phyloP scores from a whole-genome alignment of 2,888 invertebrate genomes.

The Strigamia crassipes region DNA sequence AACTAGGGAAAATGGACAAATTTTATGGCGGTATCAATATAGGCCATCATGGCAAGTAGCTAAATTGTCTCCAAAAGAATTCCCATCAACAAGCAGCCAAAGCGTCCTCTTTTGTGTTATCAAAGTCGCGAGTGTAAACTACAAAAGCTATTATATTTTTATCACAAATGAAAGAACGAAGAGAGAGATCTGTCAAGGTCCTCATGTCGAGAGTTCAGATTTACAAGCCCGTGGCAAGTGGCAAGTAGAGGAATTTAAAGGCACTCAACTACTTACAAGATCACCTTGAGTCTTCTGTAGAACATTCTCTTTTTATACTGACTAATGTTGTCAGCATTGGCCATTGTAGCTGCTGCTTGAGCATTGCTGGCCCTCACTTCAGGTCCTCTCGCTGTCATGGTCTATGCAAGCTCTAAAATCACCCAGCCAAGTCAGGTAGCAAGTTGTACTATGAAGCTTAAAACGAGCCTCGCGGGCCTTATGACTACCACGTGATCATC shows the following conservation, averaged over 20 bases:
- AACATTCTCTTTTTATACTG: conserved; percentile 28
- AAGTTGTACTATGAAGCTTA: not conserved
- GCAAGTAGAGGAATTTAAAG: conserved; percentile 15
- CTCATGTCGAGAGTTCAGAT: conserved; percentile 16
- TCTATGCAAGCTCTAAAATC: not conserved
- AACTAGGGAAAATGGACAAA: conserved; percentile 6
- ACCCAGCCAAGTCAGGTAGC: conserved; percentile 11
- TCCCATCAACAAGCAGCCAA: not conserved
- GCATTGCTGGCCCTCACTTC: conserved; percentile 16
- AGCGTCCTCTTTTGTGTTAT: not conserved
- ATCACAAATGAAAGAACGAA: not conserved
- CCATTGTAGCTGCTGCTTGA: not conserved
- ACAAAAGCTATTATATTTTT: not conserved
- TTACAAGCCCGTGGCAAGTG: conserved; percentile 11
- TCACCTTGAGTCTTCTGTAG: conserved; percentile 37
- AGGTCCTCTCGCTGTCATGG: conserved; percentile 14
- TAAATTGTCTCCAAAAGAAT: not conserved
- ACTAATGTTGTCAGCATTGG: not conserved
- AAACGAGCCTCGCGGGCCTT: not conserved
- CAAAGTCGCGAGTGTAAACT: not conserved
- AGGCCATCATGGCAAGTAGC: conserved; percentile 2
- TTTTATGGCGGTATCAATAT: conserved; percentile 16
- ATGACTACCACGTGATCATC: not conserved
- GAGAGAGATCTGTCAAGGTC: conserved; percentile 7
- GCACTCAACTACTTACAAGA: conserved; percentile 28